Evolutionary conservation across 2,888 invertebrate genomes (phyloP), one percentile per base, ranked within the genome.

Genomic region (Luffia ferchaultella): DNA sequence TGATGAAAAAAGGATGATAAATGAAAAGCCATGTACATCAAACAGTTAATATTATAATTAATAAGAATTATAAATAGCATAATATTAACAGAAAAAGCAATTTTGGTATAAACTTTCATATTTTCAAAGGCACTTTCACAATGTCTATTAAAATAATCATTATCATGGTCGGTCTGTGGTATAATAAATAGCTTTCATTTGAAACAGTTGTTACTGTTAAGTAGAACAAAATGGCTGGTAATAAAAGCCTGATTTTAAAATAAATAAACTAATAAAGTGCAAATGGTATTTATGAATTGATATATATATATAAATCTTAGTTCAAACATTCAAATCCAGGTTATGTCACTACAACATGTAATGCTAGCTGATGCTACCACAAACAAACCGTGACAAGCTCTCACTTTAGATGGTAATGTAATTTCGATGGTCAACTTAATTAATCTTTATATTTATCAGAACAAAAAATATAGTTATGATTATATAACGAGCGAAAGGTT

Each of bases 101-200:
- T 79, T 73, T 78, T 73, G 74, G 78, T 82, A 83, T 80, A 82
- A 80, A 69, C 79, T 82, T 82, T 51, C 47, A 45, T 45, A 19
- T 78, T 73, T 78, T 73, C 72, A 79, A 83, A 82, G 83, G 83
- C 83, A 83, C 83, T 83, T 82, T 78, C 79, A 77, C 76, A 80
- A 75, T 79, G 70, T 78, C 75, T 77, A 78, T 75, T 18, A 19
- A 30, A 30, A 30, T 30, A 30, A 30, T 30, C 30, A 30, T 30
- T 30, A 12, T 12, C 30, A 30, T 12, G 12, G 30, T 30, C 12
- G 12, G 30, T 30, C 30, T 30, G 30, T 30, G 30, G 30, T 30
- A 30, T 7, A 12, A 30, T n/a, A n/a, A n/a, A n/a, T n/a, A n/a
- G n/a, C n/a, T n/a, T n/a, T n/a, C 44, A 16, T 44, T 44, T 44